Base-by-base conservation (phyloP, 2,888 invertebrate genomes). In the Chouioia cunea region DNA sequence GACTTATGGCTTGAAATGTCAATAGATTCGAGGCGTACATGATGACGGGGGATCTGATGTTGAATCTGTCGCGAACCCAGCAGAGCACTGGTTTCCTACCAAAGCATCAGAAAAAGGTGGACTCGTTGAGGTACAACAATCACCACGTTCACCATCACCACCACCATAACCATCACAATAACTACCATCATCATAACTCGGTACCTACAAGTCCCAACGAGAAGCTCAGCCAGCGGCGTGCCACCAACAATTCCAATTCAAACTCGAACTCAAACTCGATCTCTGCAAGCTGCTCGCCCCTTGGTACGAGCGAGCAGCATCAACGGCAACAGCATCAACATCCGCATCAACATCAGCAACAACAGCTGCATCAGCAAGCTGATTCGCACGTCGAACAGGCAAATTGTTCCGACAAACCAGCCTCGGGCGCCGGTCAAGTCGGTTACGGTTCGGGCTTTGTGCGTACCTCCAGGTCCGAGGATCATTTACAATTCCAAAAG, bases 21-120 rank as follows among this genome's bases (percentile, higher is more conserved):
- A n/a, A 84, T 66, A 92, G 94, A 86, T 96, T 94, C 87, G 96
- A 96, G 87, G 95, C 96, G 69, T 97, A 95, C 89, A 95, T 97
- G 92, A 97, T 97, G 97, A 97, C 97, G 43, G 97, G 97, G 56
- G 97, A 97, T 87, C 91, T 97, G 82, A 97, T 97, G 85, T 90
- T 97, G 79, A 97, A 97, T 87, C 91, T 97, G 77, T 96, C 96
- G 73, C 88, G 94, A 78, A 93, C 93, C 71, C 93, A 93, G 76
- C 92, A 91, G 81, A 89, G 89, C 77, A 88, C 89, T 75, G 88
- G 88, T 77, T 86, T 91, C 71, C 85, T 91, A 67, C 89, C 91
- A 65, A 89, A 89, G 80, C 86, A 88, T 76, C 89, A 89, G 82
- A 89, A 89, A 80, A 90, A 89, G 83, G 88, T 89, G 70, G 87